phyloP scores from a whole-genome alignment of 2,113 vertebrate genomes.

The Syrrhaptes paradoxus region DNA sequence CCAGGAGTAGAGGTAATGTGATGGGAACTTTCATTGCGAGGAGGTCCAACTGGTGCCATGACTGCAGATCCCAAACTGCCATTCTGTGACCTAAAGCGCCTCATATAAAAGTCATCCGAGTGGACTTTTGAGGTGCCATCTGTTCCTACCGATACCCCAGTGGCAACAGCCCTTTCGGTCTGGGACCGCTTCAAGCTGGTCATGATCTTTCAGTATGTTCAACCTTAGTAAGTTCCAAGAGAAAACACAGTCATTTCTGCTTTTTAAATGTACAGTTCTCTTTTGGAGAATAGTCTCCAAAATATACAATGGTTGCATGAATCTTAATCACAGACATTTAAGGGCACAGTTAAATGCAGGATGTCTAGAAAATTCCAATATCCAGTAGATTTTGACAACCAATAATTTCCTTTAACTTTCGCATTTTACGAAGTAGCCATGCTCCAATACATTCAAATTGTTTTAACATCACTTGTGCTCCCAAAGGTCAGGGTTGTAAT shows the following conservation, averaged over 20 bases:
- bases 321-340: constrained; percentile 73
- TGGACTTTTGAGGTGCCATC: constrained; percentile 83
- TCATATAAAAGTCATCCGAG: constrained; percentile 93
- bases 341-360: constrained; percentile 49
- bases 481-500: constrained; percentile 4
- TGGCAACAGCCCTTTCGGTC: constrained; percentile 87
- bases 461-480: constrained; percentile 23
- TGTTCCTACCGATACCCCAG: constrained; percentile 74
- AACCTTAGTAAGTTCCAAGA: constrained; percentile 71
- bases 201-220: constrained; percentile 79
- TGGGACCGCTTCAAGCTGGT: constrained; percentile 91
- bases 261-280: constrained; percentile 69
- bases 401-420: constrained; percentile 8
- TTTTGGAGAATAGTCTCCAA: constrained; percentile 77
- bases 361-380: constrained; percentile 36
- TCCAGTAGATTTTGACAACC: constrained; percentile 49
- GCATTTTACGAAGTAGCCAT: constrained; percentile 60
- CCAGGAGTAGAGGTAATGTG: constrained; percentile 86
- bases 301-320: constrained; percentile 71
- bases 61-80: constrained; percentile 84
- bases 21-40: constrained; percentile 86
- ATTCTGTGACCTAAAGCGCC: constrained; percentile 88
- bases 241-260: constrained; percentile 73
- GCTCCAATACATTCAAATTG: constrained; percentile 39
- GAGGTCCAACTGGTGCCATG: constrained; percentile 78